Evolutionary conservation across 2,113 vertebrate genomes (phyloP).

Genomic region (Eleginops maclovinus): DNA sequence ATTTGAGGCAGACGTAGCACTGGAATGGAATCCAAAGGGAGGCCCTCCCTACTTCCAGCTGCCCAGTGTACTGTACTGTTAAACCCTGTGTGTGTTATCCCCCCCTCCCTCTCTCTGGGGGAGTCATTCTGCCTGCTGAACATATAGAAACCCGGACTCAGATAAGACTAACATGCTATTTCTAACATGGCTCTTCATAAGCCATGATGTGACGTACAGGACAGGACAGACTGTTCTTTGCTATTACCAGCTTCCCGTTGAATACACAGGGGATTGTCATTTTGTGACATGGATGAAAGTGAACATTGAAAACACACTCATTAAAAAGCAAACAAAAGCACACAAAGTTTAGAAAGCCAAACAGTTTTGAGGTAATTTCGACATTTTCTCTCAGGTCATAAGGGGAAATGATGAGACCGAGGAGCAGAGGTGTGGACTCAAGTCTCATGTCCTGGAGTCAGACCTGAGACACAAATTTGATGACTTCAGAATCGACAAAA

Average conservation of each 20-base stretch:
- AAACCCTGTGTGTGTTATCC: slow-evolving; percentile 26
- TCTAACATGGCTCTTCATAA: slow-evolving; percentile 26
- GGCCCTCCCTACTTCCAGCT: slow-evolving; percentile 66
- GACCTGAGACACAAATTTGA: no score
- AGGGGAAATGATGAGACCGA: not conserved
- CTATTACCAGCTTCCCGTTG: slow-evolving; percentile 9
- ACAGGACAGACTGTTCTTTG: not conserved
- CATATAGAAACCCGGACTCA: slow-evolving; percentile 15
- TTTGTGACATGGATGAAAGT: slow-evolving; percentile 10
- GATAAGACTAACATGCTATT: slow-evolving; percentile 33
- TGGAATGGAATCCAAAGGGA: slow-evolving; percentile 79
- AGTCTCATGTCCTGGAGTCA: no score
- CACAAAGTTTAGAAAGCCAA: no score
- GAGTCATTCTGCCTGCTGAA: slow-evolving; percentile 23
- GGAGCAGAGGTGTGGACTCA: not conserved
- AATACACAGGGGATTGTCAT: slow-evolving; percentile 11
- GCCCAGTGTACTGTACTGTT: slow-evolving; percentile 37
- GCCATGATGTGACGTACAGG: slow-evolving; percentile 12
- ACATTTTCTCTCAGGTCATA: no score
- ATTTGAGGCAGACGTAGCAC: slow-evolving; percentile 76
- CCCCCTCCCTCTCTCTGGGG: not conserved
- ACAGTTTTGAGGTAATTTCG: no score
- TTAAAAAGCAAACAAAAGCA: not conserved
- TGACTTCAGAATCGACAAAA: no score
- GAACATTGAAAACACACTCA: not conserved